Conservation (phyloP, 2,797 vertebrate species). For the Siniperca scherzeri region DNA sequence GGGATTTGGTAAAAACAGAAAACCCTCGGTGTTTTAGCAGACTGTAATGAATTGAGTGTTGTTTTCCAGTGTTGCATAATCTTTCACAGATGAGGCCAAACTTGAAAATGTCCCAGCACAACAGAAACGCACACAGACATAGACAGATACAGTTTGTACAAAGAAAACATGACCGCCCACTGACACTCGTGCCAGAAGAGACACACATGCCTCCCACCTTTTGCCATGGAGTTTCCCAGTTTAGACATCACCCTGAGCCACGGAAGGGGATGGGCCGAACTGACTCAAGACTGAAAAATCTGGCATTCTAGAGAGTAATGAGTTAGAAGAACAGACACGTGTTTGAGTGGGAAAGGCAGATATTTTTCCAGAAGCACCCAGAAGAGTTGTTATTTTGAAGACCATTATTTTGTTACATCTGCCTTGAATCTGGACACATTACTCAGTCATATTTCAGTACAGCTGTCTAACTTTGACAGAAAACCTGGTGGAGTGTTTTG, state of each 20-base stretch:
- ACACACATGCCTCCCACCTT: slow-evolving; percentile 28
- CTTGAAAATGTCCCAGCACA: no score
- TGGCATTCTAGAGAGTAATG: slow-evolving; percentile 33
- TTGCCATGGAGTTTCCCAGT: slow-evolving; percentile 66
- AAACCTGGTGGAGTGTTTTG: slow-evolving; percentile 34
- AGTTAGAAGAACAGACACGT: slow-evolving; percentile 19
- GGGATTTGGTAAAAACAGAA: slow-evolving; percentile 35
- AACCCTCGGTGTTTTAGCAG: background rate
- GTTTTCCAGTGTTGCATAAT: slow-evolving; percentile 63
- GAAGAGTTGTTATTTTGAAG: slow-evolving; percentile 33
- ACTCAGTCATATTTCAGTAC: slow-evolving; percentile 21
- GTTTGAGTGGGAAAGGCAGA: slow-evolving; percentile 3
- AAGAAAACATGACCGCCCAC: background rate
- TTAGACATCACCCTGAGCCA: slow-evolving; percentile 41
- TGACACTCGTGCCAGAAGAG: background rate
- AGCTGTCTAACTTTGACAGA: slow-evolving; percentile 35
- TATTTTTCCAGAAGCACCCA: slow-evolving; percentile 12
- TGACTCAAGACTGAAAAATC: slow-evolving; percentile 21
- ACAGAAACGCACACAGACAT: slow-evolving; percentile 7
- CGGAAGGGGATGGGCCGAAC: slow-evolving; percentile 54
- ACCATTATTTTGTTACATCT: slow-evolving; percentile 39
- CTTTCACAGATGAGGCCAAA: background rate
- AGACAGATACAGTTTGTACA: slow-evolving; percentile 1
- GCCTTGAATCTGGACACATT: slow-evolving; percentile 31
- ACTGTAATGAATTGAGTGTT: background rate